Base-by-base conservation (phyloP, 1,140 invertebrate species). In the Drosophila navojoa region DNA sequence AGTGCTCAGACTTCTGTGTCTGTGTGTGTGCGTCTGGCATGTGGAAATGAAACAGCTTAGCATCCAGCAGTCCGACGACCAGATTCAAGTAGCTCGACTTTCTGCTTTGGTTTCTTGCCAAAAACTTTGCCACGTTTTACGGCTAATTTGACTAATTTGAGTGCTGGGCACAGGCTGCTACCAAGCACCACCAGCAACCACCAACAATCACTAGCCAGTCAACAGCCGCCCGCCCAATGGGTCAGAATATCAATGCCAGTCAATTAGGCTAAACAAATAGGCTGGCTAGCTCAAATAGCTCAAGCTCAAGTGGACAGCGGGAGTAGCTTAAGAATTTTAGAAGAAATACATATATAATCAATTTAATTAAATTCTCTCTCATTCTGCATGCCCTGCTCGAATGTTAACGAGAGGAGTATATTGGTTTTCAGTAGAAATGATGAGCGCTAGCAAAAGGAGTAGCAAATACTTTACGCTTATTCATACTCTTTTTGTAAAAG, bases 91-190 rank as follows among this genome's bases (percentile, higher is more conserved):
- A 27, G 35, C 44, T 44, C 38, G 32, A 42, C 19, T 42, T 25
- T 63, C 44, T 15, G 22, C 10, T 45, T 62, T 67, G 42, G n/a
- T 62, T 66, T 57, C 63, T 69, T 63, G 59, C 69, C 40, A 71
- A 80, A 71, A 66, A 32, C 55, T 60, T 59, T 66, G 42, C 61
- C 70, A 71, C 63, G 63, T 77, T 85, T 78, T 55, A 81, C 71
- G 76, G 78, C 78, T 87, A 86, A 86, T 87, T 86, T 86, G 81
- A 75, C 77, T 86, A 81, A 86, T 86, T 86, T 85, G 55, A 61
- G 38, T 63, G 38, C 49, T 15, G 59, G 52, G 71, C 67, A 44
- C 76, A 59, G 62, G 25, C 57, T 45, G 15, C 42, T 61, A 27
- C 52, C 60, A 50, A 42, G 19, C 40, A 13, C 7, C 50, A 38